Conservation (phyloP, 2,113 vertebrate genomes). For the Leptobrachium leishanense region DNA sequence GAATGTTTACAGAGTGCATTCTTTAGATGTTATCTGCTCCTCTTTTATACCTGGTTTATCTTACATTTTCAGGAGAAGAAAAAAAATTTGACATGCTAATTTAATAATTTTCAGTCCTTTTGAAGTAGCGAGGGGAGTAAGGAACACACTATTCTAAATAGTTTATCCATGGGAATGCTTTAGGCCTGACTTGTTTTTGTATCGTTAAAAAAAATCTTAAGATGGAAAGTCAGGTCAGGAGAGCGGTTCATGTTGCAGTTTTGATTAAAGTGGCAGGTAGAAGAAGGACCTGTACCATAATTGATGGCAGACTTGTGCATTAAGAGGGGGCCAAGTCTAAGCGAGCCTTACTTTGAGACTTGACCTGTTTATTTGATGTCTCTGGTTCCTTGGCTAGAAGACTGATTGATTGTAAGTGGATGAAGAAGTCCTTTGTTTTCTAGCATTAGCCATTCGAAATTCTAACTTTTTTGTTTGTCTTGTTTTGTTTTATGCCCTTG, state of each 20-base stretch:
- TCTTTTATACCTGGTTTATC: conserved; percentile 40
- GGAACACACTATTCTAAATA: conserved; percentile 12
- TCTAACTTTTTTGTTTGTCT: too few species aligned
- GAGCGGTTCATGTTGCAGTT: not conserved
- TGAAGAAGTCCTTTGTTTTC: too few species aligned
- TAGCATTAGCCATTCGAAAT: too few species aligned
- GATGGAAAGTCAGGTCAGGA: not conserved
- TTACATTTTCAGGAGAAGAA: not conserved
- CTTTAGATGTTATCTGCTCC: conserved; percentile 36
- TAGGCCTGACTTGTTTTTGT: conserved; percentile 12
- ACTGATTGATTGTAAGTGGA: too few species aligned
- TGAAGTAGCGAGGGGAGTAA: conserved; percentile 12
- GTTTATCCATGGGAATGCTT: not conserved
- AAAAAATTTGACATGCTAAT: conserved; percentile 23
- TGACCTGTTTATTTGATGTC: too few species aligned
- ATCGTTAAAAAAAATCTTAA: not conserved
- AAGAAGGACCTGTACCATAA: not conserved
- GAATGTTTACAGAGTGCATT: conserved; percentile 39
- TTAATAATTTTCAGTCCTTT: conserved; percentile 34
- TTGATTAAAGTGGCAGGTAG: not conserved
- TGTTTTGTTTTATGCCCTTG: too few species aligned
- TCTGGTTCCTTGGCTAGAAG: too few species aligned
- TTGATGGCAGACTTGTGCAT: not conserved
- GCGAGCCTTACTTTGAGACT: too few species aligned
- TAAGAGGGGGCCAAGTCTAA: not conserved